Base-by-base conservation (phyloP, 2,797 vertebrate species). In the Danio albolineatus region DNA sequence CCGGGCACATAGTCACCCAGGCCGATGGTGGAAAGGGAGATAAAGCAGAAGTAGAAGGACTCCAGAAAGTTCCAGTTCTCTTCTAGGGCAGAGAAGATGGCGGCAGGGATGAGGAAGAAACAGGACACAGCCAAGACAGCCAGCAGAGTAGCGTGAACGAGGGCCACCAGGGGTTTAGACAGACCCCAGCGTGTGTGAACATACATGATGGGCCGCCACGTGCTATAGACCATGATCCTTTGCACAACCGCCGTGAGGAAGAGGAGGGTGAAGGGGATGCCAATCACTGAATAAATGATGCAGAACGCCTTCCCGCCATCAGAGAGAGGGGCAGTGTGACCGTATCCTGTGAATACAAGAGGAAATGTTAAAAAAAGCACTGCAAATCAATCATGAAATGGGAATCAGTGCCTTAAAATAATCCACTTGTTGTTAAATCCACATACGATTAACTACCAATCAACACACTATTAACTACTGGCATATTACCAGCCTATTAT, bases 1-100 rank as follows among this genome's bases (percentile, higher is more conserved):
- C 97, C 98, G 0, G 98, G 98, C 12, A 99, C 97, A 0, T 99
- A 99, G 87, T 99, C 98, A 21, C 98, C 98, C 0, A 99, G 93
- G 67, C 98, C 97, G 12, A 99, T 98, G 90, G 98, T 99, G 90
- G 97, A 98, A 86, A 99, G 92, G 0, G 97, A 99, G 84, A 99
- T 99, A 87, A 99, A 99, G 85, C 98, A 99, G 84, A 99, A 99
- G 86, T 99, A 99, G 88, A 99, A 98, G 6, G 97, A 98, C 77
- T 99, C 98, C 83, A 99, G 91, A 86, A 98, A 99, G 94, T 98
- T 98, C 97, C 97, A 99, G 90, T 98, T 94, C 7, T 96, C 94
- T 88, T 99, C 97, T 87, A 99, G 89, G 1, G 90, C 87, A 0
- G 97, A 98, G 92, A 98, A 99, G 85, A 97, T 93, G 28, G 95